phyloP scores from a whole-genome alignment of 2,113 vertebrate species.

The Lagenorhynchus albirostris region DNA sequence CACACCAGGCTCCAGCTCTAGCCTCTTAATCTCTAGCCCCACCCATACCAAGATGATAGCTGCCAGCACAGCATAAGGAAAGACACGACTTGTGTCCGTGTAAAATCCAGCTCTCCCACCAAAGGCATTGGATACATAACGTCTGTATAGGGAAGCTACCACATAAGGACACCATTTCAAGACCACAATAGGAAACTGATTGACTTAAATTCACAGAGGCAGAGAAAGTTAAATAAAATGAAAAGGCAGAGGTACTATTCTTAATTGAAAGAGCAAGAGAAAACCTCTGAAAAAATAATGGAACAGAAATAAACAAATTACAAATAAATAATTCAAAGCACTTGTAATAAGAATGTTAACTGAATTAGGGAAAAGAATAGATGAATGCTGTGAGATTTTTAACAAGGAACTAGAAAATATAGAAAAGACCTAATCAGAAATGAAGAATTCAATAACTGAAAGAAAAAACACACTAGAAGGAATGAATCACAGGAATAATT shows the following conservation, averaged over 20 bases:
- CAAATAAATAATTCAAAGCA: neutral
- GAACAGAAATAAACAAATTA: neutral
- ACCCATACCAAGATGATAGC: neutral
- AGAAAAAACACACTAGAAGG: neutral
- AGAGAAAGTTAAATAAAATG: neutral
- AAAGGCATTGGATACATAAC: neutral
- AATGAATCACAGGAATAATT: neutral
- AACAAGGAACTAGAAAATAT: neutral
- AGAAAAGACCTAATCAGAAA: neutral
- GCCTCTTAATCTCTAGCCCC: neutral
- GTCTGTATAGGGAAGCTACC: neutral
- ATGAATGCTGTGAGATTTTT: neutral
- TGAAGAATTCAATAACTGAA: neutral
- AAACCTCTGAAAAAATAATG: neutral
- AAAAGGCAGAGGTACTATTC: neutral
- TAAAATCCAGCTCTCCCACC: neutral
- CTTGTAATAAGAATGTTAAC: neutral
- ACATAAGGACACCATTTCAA: neutral
- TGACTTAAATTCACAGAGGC: neutral
- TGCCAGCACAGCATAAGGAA: neutral
- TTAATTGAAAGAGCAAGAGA: neutral
- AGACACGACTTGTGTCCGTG: neutral
- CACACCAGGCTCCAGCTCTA: neutral
- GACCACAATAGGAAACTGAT: neutral
- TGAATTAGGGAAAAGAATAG: neutral